These are phyloP conservation scores for Syrmaticus mikado DNA, from an alignment of 2,113 vertebrate genomes.

Conservation along the genomic window DNA sequence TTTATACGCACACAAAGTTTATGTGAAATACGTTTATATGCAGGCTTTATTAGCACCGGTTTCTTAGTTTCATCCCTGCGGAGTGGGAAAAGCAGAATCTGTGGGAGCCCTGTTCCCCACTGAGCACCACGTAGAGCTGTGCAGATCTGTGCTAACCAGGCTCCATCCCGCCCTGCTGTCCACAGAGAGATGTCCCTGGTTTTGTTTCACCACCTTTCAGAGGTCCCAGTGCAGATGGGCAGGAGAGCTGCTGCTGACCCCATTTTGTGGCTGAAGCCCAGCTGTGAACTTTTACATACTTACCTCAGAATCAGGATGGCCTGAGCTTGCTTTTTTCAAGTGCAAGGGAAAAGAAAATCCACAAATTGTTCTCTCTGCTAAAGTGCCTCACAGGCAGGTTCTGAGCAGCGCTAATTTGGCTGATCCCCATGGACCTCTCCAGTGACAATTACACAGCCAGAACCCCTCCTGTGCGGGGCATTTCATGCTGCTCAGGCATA, in stretches of 20 bases:
- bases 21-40: neutral
- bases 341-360: neutral
- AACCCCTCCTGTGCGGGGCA: neutral
- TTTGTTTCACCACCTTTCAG: neutral
- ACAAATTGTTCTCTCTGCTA: constrained; percentile 4
- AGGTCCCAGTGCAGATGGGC: neutral
- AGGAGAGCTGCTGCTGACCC: neutral
- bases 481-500: neutral
- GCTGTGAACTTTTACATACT: neutral
- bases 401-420: neutral
- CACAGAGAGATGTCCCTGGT: neutral
- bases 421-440: neutral
- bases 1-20: neutral
- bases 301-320: neutral
- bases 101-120: rapidly evolving
- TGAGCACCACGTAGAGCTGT: neutral
- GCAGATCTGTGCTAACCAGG: rapidly evolving
- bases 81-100: neutral
- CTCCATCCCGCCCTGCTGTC: neutral
- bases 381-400: neutral
- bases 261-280: neutral
- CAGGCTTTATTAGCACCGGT: rapidly evolving
- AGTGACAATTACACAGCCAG: neutral
- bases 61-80: neutral
- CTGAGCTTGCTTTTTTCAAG: neutral